A percentile compares a stretch with the other conserved stretches of the same genome.
phyloP scores from a whole-genome alignment of 2,797 vertebrate genomes.

The Lepilemur septentrionalis region DNA sequence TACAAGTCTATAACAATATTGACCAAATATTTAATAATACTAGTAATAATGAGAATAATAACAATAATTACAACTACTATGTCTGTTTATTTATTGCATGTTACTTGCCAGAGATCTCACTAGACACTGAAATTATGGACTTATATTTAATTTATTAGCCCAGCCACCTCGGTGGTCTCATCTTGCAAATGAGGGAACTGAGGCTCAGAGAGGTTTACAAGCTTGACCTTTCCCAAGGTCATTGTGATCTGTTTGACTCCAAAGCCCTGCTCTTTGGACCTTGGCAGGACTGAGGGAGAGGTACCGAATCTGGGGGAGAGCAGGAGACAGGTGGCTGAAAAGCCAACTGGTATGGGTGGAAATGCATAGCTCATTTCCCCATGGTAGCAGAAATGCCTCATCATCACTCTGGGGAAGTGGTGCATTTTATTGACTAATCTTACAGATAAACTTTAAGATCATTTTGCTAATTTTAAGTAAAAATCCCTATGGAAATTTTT shows the following conservation, averaged over 20 bases:
- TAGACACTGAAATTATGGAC: neutral
- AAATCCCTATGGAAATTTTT: neutral
- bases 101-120: neutral
- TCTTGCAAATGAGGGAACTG: neutral
- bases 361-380: neutral
- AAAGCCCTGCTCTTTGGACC: too few relatives aligned
- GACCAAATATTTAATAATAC: neutral
- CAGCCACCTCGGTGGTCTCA: neutral
- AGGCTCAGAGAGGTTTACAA: neutral
- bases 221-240: neutral
- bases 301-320: neutral
- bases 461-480: neutral
- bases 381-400: neutral
- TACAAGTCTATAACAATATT: neutral
- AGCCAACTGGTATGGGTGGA: rapidly evolving
- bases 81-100: neutral
- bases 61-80: neutral
- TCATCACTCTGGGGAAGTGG: neutral
- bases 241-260: neutral
- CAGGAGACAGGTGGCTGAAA: too few relatives aligned
- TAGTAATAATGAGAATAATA: neutral
- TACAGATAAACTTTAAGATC: neutral
- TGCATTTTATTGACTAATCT: neutral
- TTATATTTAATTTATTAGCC: neutral
- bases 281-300: neutral